These are phyloP conservation scores for Drosophila helvetica DNA, from an alignment of 2,888 invertebrate genomes.

Conservation along the genomic window DNA sequence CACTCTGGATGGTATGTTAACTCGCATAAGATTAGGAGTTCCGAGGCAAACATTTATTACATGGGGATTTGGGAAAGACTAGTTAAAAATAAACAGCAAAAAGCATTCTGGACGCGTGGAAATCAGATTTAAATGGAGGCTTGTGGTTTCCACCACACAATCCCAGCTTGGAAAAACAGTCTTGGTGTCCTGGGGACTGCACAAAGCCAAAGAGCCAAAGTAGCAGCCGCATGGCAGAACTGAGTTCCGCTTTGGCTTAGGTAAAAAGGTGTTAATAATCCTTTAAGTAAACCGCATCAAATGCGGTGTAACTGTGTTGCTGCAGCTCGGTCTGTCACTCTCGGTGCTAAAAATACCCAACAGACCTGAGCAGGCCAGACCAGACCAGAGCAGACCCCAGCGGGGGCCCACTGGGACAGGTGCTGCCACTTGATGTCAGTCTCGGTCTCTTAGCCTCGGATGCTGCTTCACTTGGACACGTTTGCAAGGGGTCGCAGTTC, in stretches of 20 bases:
- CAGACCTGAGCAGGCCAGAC: constrained; percentile 5
- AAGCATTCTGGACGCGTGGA: no score
- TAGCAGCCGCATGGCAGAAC: neutral
- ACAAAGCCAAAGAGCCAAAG: constrained; percentile 7
- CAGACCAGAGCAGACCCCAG: neutral
- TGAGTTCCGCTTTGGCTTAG: constrained; percentile 28
- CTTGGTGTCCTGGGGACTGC: neutral
- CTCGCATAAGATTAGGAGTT: neutral
- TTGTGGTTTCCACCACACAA: no score
- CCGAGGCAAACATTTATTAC: no score
- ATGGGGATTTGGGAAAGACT: no score
- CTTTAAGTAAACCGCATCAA: constrained; percentile 65
- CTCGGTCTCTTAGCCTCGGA: constrained; percentile 8
- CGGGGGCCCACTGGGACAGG: neutral
- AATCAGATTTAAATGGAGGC: no score
- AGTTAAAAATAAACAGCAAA: no score
- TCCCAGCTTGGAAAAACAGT: no score
- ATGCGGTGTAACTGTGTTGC: constrained; percentile 43
- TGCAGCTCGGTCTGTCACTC: constrained; percentile 26
- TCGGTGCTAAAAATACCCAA: constrained; percentile 33
- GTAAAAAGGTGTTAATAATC: constrained; percentile 59
- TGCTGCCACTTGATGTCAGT: constrained; percentile 42
- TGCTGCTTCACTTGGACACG: neutral
- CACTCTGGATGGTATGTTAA: neutral
- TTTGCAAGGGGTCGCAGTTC: neutral